phyloP scores from a whole-genome alignment of 2,888 invertebrate species.

The Drosophila helvetica region DNA sequence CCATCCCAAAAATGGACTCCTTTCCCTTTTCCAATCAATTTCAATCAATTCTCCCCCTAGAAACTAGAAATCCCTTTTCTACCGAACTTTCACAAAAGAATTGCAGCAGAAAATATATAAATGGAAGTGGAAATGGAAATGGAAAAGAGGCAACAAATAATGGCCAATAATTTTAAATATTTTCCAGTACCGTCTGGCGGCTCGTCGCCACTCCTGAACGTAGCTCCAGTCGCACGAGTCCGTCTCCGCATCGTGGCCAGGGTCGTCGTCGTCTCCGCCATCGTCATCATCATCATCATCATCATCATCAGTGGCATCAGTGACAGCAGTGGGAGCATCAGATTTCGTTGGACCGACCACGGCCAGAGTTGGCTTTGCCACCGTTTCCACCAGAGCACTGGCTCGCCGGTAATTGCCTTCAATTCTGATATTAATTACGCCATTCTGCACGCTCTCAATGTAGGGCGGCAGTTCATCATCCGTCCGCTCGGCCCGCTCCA shows the following conservation, averaged over 20 bases:
- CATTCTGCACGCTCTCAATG: conserved; percentile 84
- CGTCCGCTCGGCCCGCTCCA: conserved; percentile 24
- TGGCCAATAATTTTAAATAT: conserved; percentile 51
- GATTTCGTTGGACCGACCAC: conserved; percentile 74
- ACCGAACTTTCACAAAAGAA: conserved; percentile 62
- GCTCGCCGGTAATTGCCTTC: conserved; percentile 87
- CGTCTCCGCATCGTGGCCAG: conserved; percentile 82
- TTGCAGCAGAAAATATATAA: conserved; percentile 49
- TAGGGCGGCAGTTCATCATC: conserved; percentile 84
- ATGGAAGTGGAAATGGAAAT: conserved; percentile 19
- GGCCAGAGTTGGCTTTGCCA: conserved; percentile 80
- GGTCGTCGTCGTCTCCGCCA: conserved; percentile 71
- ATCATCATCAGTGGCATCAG: conserved; percentile 24
- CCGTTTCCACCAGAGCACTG: conserved; percentile 86
- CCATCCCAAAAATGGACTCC: conserved; percentile 5
- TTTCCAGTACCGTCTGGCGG: conserved; percentile 72
- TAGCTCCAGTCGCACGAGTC: conserved; percentile 89
- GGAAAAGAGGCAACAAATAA: conserved; percentile 29
- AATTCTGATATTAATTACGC: conserved; percentile 87
- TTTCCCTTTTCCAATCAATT: conserved; percentile 48
- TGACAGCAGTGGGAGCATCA: conserved; percentile 49
- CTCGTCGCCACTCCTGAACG: conserved; percentile 88
- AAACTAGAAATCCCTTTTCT: conserved; percentile 55
- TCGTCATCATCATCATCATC: conserved; percentile 54
- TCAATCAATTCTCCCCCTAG: conserved; percentile 21